Conservation (phyloP, 1,140 invertebrate genomes). For the Drosophila eugracilis region DNA sequence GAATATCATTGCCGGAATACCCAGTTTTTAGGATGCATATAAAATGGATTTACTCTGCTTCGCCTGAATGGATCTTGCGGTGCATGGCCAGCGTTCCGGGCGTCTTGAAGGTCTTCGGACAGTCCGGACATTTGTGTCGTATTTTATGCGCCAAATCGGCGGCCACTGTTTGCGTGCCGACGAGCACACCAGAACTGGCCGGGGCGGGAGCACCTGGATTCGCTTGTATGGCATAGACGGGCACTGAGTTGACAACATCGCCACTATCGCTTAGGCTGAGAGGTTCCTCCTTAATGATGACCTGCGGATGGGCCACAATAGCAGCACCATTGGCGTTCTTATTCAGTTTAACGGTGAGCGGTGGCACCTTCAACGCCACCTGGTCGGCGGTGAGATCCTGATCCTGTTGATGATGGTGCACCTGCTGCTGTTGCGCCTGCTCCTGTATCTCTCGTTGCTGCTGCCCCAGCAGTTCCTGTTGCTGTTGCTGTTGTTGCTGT, state of each 20-base stretch:
- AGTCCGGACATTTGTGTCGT: slow-evolving; percentile 83
- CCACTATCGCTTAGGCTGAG: slow-evolving; percentile 72
- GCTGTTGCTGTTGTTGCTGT: slow-evolving; percentile 41
- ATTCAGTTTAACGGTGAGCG: slow-evolving; percentile 77
- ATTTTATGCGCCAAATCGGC: slow-evolving; percentile 75
- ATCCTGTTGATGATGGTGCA: slow-evolving; percentile 57
- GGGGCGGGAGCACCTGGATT: slow-evolving; percentile 53
- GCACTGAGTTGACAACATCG: slow-evolving; percentile 71
- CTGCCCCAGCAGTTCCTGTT: slow-evolving; percentile 55
- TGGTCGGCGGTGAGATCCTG: slow-evolving; percentile 60
- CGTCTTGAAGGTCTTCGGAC: slow-evolving; percentile 82
- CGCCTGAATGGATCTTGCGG: slow-evolving; percentile 83
- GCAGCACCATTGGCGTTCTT: slow-evolving; percentile 70
- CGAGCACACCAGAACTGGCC: slow-evolving; percentile 64
- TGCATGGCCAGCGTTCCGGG: slow-evolving; percentile 83
- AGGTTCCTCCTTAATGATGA: slow-evolving; percentile 81
- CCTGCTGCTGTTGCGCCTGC: slow-evolving; percentile 56
- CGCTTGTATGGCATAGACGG: slow-evolving; percentile 82
- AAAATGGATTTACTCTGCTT: slow-evolving; percentile 83
- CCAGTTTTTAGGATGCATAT: slow-evolving; percentile 33
- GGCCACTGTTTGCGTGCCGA: slow-evolving; percentile 71
- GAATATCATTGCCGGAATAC: slow-evolving; percentile 19
- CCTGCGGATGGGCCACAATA: slow-evolving; percentile 73
- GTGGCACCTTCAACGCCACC: slow-evolving; percentile 72
- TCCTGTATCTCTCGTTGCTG: slow-evolving; percentile 52